Conservation (phyloP, 2,888 invertebrate genomes). For the Willowsia nigromaculata region DNA sequence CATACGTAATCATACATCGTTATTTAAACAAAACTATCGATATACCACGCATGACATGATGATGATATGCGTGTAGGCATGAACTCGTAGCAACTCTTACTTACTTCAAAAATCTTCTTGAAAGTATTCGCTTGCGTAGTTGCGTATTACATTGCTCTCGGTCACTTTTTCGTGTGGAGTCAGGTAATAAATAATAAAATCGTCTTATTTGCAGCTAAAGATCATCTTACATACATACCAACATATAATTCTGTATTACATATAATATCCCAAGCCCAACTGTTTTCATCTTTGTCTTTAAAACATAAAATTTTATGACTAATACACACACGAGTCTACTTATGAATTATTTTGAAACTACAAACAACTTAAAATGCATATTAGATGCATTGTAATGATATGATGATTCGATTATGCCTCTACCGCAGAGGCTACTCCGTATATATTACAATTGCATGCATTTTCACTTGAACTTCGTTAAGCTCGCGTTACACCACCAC, state of each 20-base stretch:
- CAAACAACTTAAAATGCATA: conserved; percentile 31
- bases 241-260: too few relatives aligned
- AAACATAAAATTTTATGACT: not conserved
- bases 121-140: too few relatives aligned
- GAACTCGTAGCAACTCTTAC: too few relatives aligned
- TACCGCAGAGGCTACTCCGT: too few relatives aligned
- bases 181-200: too few relatives aligned
- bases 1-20: not conserved
- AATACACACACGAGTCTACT: not conserved
- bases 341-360: conserved; percentile 6
- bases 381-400: not conserved
- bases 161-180: too few relatives aligned
- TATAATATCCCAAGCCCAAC: too few relatives aligned
- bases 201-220: too few relatives aligned
- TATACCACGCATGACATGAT: too few relatives aligned
- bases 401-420: not conserved
- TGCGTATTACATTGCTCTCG: too few relatives aligned
- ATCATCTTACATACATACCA: not conserved
- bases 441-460: not conserved
- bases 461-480: conserved; percentile 37
- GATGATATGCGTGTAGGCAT: too few relatives aligned
- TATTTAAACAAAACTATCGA: not conserved
- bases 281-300: not conserved
- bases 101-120: too few relatives aligned
- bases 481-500: conserved; percentile 15